Evolutionary conservation across 2,888 invertebrate genomes (phyloP).

Genomic region (Thymelicus acteon): DNA sequence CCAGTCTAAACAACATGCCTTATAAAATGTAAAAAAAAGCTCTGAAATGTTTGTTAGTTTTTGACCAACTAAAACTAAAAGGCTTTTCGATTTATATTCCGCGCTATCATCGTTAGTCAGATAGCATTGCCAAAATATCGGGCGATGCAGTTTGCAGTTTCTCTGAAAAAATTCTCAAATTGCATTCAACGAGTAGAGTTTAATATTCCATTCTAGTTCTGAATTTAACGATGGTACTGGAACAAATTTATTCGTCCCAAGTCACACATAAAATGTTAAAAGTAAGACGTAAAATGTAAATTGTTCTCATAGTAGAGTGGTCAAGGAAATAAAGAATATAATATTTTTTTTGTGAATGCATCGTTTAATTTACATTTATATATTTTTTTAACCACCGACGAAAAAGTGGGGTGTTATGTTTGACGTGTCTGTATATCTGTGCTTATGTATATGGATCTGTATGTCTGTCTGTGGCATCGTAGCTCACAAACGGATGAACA

Average conservation of each 20-base stretch:
- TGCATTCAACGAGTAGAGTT: constrained; percentile 3
- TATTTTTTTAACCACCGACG: too few relatives aligned
- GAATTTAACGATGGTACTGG: neutral
- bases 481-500: too few relatives aligned
- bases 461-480: too few relatives aligned
- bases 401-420: too few relatives aligned
- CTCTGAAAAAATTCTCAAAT: constrained; percentile 20
- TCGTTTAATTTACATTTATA: neutral
- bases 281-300: too few relatives aligned
- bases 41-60: neutral
- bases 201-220: neutral
- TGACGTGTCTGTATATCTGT: too few relatives aligned
- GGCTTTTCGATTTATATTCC: constrained; percentile 26
- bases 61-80: neutral
- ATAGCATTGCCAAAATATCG: constrained; percentile 34
- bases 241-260: neutral
- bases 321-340: too few relatives aligned
- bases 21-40: neutral
- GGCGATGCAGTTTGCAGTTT: constrained; percentile 1
- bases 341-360: neutral
- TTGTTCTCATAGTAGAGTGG: too few relatives aligned
- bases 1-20: too few relatives aligned
- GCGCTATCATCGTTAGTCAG: constrained; percentile 23
- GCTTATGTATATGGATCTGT: too few relatives aligned
- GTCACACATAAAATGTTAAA: neutral